Conservation (phyloP, 2,888 invertebrate species). For the Invenusta paracnida region DNA sequence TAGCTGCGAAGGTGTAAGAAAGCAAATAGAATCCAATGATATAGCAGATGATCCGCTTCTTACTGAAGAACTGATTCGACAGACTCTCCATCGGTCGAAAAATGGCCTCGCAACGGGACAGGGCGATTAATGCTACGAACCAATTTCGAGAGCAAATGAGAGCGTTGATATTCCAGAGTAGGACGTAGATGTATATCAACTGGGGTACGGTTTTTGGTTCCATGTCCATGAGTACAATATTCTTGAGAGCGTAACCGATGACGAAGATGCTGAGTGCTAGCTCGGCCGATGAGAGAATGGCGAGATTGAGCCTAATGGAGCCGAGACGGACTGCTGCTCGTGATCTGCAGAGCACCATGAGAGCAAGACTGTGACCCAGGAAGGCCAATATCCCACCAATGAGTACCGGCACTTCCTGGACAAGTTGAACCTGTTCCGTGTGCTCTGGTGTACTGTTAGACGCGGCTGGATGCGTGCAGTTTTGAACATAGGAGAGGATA, state of each 20-base stretch:
- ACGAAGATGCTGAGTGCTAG: slow-evolving; percentile 27
- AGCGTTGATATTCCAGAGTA: slow-evolving; percentile 35
- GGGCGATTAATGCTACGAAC: slow-evolving; percentile 35
- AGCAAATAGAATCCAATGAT: background rate
- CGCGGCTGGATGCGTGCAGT: no score
- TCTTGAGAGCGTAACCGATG: background rate
- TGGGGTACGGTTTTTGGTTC: background rate
- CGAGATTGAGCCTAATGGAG: slow-evolving; percentile 33
- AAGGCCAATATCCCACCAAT: background rate
- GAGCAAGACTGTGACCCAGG: slow-evolving; percentile 1
- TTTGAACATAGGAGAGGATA: no score
- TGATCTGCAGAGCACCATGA: slow-evolving; percentile 15
- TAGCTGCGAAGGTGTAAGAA: background rate
- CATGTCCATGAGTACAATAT: background rate
- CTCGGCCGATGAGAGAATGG: slow-evolving; percentile 33
- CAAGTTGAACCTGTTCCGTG: background rate
- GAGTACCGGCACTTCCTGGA: background rate
- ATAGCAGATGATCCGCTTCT: background rate
- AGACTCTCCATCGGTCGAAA: slow-evolving; percentile 32
- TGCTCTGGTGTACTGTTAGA: background rate
- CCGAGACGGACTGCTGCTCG: slow-evolving; percentile 23
- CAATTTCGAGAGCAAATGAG: slow-evolving; percentile 39
- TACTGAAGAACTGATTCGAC: background rate
- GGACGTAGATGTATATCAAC: background rate
- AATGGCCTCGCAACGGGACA: slow-evolving; percentile 34